Base-by-base conservation (phyloP, 2,113 vertebrate species). In the Pygoscelis antarcticus region DNA sequence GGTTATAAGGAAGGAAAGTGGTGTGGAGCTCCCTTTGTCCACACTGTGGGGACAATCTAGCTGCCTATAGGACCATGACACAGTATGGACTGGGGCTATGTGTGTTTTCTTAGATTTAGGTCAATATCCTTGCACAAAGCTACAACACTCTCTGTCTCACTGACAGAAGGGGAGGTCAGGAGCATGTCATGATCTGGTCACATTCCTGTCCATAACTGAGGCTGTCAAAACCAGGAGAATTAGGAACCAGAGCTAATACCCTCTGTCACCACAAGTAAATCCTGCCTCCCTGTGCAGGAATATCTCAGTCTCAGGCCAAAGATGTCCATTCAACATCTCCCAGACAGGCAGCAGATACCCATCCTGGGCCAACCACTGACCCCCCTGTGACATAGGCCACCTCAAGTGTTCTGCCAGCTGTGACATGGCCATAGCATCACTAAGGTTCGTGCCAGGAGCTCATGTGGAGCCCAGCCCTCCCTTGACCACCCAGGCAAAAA, bases 281-380 rank as follows among this genome's bases (percentile, higher is more conserved):
- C 6, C 32, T 64, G 22, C 13, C 32, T 36, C 32, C 11, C 26
- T 44, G 40, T 0, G 0, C 40, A 82, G 42, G 38, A n/a, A 1
- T 23, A 7, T 40, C 60, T 75, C 47, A 61, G 7, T 7, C 18
- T 82, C 32, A 64, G 42, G 5, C 22, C 32, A 55, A 69, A 22
- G 26, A 64, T 70, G 18, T 7, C 32, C 62, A 82, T 29, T 49
- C n/a, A 2, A 34, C 16, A 44, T 27, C 26, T 75, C 46, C 54
- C 21, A 92, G 12, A 49, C 30, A 68, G 30, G 21, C 10, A 57
- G 25, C n/a, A 76, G 52, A 57, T 34, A 51, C 2, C 26, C 22
- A 57, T 51, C 9, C 7, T 44, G 16, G 30, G 6, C 27, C 14
- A 80, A 2, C 16, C 27, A 38, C 47, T 62, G 19, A 46, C 32